phyloP scores from a whole-genome alignment of 1,140 invertebrate genomes.

The Bombus confusus region DNA sequence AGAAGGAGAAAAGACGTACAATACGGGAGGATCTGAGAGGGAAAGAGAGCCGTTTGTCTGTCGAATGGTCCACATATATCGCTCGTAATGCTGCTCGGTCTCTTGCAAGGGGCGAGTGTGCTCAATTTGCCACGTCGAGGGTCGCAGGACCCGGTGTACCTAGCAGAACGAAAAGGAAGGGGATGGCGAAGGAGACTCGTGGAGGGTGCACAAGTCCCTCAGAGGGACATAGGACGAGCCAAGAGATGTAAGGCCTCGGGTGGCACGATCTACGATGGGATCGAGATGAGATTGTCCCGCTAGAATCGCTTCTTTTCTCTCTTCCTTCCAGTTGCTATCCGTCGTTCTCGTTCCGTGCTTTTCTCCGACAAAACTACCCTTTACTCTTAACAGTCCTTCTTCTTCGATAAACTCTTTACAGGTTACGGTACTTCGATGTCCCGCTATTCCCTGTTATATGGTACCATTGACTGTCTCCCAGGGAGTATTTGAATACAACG shows the following conservation, averaged over 20 bases:
- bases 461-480: slow-evolving; percentile 18
- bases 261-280: slow-evolving; percentile 81
- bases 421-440: slow-evolving; percentile 63
- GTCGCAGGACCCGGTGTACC: slow-evolving; percentile 74
- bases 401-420: slow-evolving; percentile 79
- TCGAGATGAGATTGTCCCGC: slow-evolving; percentile 82
- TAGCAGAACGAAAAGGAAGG: slow-evolving; percentile 61
- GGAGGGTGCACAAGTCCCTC: slow-evolving; percentile 58
- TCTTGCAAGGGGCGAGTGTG: slow-evolving; percentile 75
- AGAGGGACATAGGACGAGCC: slow-evolving; percentile 68
- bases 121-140: slow-evolving; percentile 81
- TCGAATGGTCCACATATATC: slow-evolving; percentile 77
- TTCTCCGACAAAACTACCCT: slow-evolving; percentile 74
- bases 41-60: slow-evolving; percentile 75
- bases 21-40: slow-evolving; percentile 42
- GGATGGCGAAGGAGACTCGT: slow-evolving; percentile 60
- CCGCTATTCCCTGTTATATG: slow-evolving; percentile 43
- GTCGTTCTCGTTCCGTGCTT: neutral
- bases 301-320: slow-evolving; percentile 59
- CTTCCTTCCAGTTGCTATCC: neutral
- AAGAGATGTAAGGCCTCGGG: slow-evolving; percentile 80
- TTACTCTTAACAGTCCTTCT: slow-evolving; percentile 77
- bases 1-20: slow-evolving; percentile 49
- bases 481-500: slow-evolving; percentile 39
- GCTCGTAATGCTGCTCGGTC: slow-evolving; percentile 71